Evolutionary conservation across 1,140 invertebrate species (phyloP), one percentile per base, ranked within the genome.

Genomic region (Tachypleus tridentatus): DNA sequence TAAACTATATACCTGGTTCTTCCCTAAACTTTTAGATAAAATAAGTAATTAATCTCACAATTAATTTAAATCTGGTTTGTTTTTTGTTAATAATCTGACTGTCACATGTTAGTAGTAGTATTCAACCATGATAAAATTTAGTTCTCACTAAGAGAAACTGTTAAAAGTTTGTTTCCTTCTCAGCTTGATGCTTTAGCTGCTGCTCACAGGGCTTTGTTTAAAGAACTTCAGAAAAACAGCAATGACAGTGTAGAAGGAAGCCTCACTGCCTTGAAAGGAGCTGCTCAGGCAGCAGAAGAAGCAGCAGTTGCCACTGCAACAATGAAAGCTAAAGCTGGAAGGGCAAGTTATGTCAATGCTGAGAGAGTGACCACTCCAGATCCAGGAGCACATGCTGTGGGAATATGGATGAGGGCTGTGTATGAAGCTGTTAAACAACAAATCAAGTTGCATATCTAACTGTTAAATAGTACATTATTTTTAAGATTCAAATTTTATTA

Each of bases 291-390:
- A 52, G 47, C 60, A 48, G 57, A 61, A 60, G 11, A 75, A 58
- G 79, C 77, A 5, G 11, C 11, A 47, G 58, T 53, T 67, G 70
- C 71, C 5, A 86, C 85, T 4, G 79, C 79, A 64, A 60, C 72
- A 57, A 84, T 86, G 82, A 74, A 74, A 65, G 82, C 84, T 0
- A 79, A 74, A 69, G 78, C 76, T 54, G 80, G 80, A 0, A 62
- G 80, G 47, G 79, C 80, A 7, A 77, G 77, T 65, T 80, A 80
- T 69, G 78, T 79, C 1, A 77, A 62, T 75, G 58, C 48, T 64
- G 71, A 73, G 8, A 66, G 69, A 8, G 67, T 76, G 60, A 72
- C 62, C 9, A 64, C 73, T 49, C 73, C 76, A 8, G 79, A 81
- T 69, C 76, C 79, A 49, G 79, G 79, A 7, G 79, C 79, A 6